phyloP scores from a whole-genome alignment of 2,797 vertebrate species.

The Parambassis ranga region DNA sequence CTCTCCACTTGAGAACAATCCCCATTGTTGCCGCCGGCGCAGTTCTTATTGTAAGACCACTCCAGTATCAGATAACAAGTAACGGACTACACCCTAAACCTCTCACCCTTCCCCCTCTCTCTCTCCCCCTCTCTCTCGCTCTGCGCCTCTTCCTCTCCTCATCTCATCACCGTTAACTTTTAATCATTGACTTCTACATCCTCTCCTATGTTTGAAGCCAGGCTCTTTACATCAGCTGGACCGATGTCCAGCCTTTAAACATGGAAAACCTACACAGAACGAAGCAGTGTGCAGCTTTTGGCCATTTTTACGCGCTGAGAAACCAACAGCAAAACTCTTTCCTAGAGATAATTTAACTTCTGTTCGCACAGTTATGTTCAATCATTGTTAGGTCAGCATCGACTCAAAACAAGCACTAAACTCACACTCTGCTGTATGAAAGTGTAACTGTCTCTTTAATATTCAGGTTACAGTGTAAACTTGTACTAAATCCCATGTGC shows the following conservation, averaged over 20 bases:
- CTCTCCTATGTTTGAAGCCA: slow-evolving; percentile 13
- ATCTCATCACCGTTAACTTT: slow-evolving; percentile 62
- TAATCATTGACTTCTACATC: slow-evolving; percentile 70
- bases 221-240: slow-evolving; percentile 2
- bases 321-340: too few relatives aligned
- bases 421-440: too few relatives aligned
- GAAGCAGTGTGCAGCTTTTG: too few relatives aligned
- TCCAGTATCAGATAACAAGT: slow-evolving; percentile 75
- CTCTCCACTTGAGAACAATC: slow-evolving; percentile 58
- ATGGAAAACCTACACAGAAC: too few relatives aligned
- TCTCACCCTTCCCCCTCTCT: neutral
- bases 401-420: too few relatives aligned
- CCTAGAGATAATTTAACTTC: too few relatives aligned
- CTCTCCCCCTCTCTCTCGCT: neutral
- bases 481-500: neutral
- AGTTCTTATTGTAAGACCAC: slow-evolving; percentile 69
- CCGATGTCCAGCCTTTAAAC: too few relatives aligned
- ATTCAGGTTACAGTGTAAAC: neutral
- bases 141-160: slow-evolving; percentile 2
- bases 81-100: slow-evolving; percentile 75
- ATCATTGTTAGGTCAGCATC: too few relatives aligned
- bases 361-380: too few relatives aligned
- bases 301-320: neutral
- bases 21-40: slow-evolving; percentile 67
- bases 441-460: too few relatives aligned